Conservation (phyloP, 2,888 invertebrate species). For the Ditula angustiorana region DNA sequence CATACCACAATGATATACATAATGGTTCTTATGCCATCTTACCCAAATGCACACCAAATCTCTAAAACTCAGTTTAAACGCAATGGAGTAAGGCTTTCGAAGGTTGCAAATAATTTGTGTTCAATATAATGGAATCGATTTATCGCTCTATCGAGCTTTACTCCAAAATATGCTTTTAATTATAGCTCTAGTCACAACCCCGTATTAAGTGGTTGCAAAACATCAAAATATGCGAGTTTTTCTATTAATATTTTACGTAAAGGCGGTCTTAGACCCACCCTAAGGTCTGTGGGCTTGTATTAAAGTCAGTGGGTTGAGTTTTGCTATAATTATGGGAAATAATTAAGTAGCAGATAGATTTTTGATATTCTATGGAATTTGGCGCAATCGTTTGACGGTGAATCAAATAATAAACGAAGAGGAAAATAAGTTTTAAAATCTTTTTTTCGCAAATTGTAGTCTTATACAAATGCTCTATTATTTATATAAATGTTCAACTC, state of each 20-base stretch:
- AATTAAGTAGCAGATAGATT: conserved; percentile 29
- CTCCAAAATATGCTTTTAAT: conserved; percentile 76
- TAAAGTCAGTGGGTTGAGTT: conserved; percentile 65
- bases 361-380: conserved; percentile 27
- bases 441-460: background rate
- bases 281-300: conserved; percentile 66
- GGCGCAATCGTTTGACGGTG: conserved; percentile 15
- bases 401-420: conserved; percentile 17
- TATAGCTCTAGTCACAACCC: conserved; percentile 60
- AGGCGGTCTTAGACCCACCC: conserved; percentile 64
- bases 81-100: background rate
- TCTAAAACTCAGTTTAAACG: background rate
- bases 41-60: background rate
- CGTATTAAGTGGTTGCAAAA: conserved; percentile 78
- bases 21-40: background rate
- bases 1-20: conserved; percentile 30
- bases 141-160: conserved; percentile 67
- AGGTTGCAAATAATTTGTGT: conserved; percentile 13
- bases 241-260: conserved; percentile 49
- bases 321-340: conserved; percentile 63
- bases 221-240: conserved; percentile 70
- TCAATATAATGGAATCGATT: conserved; percentile 61
- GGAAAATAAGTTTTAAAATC: background rate
- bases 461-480: too few relatives aligned
- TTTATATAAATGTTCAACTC: too few relatives aligned